Conservation (phyloP, 2,797 vertebrate genomes). For the Melanotaenia trifasciata region DNA sequence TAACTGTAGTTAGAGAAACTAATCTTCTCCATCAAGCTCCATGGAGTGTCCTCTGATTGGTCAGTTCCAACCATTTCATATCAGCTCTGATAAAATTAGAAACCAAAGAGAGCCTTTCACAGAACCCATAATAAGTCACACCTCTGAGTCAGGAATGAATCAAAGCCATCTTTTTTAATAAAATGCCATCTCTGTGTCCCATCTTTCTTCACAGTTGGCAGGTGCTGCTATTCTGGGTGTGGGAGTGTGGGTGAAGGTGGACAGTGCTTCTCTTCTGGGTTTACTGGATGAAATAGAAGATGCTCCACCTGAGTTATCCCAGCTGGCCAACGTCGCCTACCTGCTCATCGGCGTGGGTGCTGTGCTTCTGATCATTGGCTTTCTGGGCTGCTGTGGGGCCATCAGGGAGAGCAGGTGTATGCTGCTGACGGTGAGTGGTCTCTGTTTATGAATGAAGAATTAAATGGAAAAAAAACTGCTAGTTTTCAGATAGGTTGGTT, state of each 20-base stretch:
- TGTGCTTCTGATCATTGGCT: constrained; percentile 83
- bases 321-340: constrained; percentile 77
- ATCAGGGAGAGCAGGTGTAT: constrained; percentile 85
- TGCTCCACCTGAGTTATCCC: constrained; percentile 43
- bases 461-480: background rate
- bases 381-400: constrained; percentile 88
- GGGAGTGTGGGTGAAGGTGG: constrained; percentile 87
- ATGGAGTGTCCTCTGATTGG: background rate
- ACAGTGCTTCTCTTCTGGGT: constrained; percentile 77
- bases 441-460: background rate
- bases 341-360: constrained; percentile 81
- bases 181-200: background rate
- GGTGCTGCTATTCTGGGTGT: constrained; percentile 81
- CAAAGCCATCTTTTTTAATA: background rate
- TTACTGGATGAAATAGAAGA: constrained; percentile 57
- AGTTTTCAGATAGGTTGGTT: background rate
- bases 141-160: background rate
- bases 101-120: background rate
- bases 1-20: background rate
- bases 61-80: background rate
- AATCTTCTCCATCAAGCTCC: background rate
- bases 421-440: constrained; percentile 83
- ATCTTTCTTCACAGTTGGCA: constrained; percentile 72
- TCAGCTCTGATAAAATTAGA: background rate
- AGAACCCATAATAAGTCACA: background rate